Percentiles rank a stretch among this genome's conserved stretches.
phyloP scores from a whole-genome alignment of 2,888 invertebrate genomes.

The Congeria kusceri region DNA sequence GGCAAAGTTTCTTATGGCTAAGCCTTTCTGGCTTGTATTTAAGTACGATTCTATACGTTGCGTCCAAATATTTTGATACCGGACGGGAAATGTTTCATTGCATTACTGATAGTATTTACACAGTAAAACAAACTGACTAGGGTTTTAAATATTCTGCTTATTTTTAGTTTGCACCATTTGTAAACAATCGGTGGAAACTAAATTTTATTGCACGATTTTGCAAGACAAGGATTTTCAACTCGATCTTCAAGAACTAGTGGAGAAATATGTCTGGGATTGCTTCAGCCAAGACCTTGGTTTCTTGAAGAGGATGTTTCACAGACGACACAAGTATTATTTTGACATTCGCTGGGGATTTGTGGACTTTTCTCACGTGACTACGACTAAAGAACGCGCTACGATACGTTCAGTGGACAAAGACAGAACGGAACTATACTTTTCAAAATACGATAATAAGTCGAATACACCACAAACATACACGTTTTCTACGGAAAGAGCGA shows the following conservation, averaged over 20 bases:
- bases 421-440: constrained; percentile 58
- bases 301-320: constrained; percentile 40
- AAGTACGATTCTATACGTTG: too few relatives aligned
- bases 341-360: constrained; percentile 69
- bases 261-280: constrained; percentile 62
- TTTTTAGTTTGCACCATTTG: too few relatives aligned
- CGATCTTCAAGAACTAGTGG: constrained; percentile 59
- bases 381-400: constrained; percentile 15
- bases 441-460: constrained; percentile 68
- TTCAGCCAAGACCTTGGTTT: constrained; percentile 46
- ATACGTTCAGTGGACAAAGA: constrained; percentile 20
- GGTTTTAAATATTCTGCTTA: too few relatives aligned
- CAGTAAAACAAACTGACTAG: too few relatives aligned
- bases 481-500: constrained; percentile 60
- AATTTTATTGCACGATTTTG: too few relatives aligned
- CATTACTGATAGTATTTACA: too few relatives aligned
- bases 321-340: constrained; percentile 55
- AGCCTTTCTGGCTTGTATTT: too few relatives aligned
- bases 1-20: too few relatives aligned
- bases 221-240: constrained; percentile 34
- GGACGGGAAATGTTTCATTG: too few relatives aligned
- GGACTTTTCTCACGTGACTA: constrained; percentile 65
- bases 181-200: too few relatives aligned
- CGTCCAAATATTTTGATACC: too few relatives aligned
- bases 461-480: constrained; percentile 58